Evolutionary conservation across 2,797 vertebrate species (phyloP).

Genomic region (Pristis pectinata): DNA sequence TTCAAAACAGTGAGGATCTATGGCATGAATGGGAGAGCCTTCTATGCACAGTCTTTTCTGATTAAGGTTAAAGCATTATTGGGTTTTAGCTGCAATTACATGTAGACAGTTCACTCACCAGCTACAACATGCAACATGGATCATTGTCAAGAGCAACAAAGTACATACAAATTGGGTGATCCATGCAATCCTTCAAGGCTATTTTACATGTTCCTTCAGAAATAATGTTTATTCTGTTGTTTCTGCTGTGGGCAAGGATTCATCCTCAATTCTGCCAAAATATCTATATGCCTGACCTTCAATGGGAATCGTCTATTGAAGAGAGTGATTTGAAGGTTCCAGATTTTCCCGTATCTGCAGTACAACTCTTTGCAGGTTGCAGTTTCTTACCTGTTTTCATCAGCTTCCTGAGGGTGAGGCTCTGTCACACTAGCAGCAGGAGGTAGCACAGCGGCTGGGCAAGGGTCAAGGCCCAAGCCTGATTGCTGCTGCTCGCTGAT

Average conservation of each 20-base stretch:
- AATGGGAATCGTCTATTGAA: neutral
- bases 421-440: conserved; percentile 64
- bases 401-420: conserved; percentile 66
- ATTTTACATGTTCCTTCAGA: no score
- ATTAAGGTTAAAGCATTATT: neutral
- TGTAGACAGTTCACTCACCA: neutral
- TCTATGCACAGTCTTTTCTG: neutral
- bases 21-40: neutral
- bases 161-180: neutral
- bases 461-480: conserved; percentile 61
- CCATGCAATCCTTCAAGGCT: neutral
- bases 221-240: neutral
- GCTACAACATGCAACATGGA: neutral
- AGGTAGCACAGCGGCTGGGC: conserved; percentile 60
- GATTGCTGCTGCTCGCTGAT: conserved; percentile 62
- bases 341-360: neutral
- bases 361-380: neutral
- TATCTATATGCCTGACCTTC: neutral
- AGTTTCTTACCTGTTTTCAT: conserved; percentile 83
- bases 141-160: neutral
- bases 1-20: neutral
- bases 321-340: neutral
- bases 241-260: neutral
- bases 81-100: neutral
- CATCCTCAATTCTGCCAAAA: neutral